Base-by-base conservation (phyloP, 2,797 vertebrate species). In the Lerista edwardsae region DNA sequence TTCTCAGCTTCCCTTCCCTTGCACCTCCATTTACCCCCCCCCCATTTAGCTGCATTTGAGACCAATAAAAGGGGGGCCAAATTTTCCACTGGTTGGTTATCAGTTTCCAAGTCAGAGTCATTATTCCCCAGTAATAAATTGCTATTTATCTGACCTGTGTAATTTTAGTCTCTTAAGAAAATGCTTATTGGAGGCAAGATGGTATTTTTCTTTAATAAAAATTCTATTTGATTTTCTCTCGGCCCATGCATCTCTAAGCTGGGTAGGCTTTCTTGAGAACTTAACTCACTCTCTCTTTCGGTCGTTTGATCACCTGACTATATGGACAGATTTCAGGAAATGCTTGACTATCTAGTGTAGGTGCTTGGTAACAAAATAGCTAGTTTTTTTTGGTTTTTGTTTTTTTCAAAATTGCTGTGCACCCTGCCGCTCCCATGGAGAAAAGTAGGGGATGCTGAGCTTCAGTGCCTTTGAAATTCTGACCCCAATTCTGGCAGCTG, bases 401-500 rank as follows among this genome's bases (percentile, higher is more conserved):
- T n/a, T n/a, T n/a, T 61, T 90, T 92, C 90, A 41, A 39, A 51
- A 77, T 84, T 51, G 80, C 80, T 81, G 44, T 59, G 67, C 57
- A 73, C 82, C 86, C n/a, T 86, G 27, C 19, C 73, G 64, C 77
- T 39, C 61, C 79, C 84, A 86, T 81, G 77, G 82, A 87, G 77
- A 84, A 87, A 80, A 87, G 57, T 87, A 87, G 73, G 65, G 73
- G 75, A 36, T 76, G 65, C 84, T 82, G 74, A 14, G 78, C 69
- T 86, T 81, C 84, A 76, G 84, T 0, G 73, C 74, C 84, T 86
- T 86, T 86, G 84, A 86, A 86, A 86, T 82, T 71, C 72, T 82
- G 84, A 86, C 84, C 84, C 79, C 84, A 86, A 86, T 86, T 71
- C 73, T 71, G 29, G 65, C 84, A 86, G 74, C 79, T 77, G 79